Evolutionary conservation across 2,113 vertebrate genomes (phyloP), one percentile per base, ranked within the genome.

Genomic region (Psittacus erithacus): DNA sequence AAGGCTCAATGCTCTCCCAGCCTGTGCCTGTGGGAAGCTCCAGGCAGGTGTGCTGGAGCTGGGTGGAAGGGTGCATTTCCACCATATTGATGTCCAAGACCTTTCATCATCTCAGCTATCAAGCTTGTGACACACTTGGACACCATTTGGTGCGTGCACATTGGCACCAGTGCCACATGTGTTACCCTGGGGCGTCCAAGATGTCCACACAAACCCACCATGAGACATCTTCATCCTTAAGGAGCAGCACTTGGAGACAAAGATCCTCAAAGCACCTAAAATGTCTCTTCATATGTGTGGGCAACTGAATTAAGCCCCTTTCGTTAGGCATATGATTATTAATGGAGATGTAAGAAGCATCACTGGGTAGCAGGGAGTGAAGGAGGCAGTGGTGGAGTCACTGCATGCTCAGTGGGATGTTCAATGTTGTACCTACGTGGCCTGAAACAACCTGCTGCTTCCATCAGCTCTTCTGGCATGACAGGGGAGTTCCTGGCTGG

Each of bases 401-500:
- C 70, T 6, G 13, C 35, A 16, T 7, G 6, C 18, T 27, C 4
- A 0, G 0, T 15, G 47, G 9, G 67, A 76, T 57, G 22, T 94
- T 81, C 55, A 18, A 0, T 25, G 14, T 20, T 6, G 2, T 9
- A 46, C 11, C 50, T 29, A 15, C 62, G 6, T 0, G 1, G 53
- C 17, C 6, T 0, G 0, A 44, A n/a, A 62, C 35, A 65, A 11
- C 1, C 41, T 44, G 46, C 41, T 49, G 47, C 53, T n/a, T 35
- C 20, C 41, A n/a, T 17, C 38, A 83, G 78, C 78, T 76, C 41
- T 62, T 22, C 46, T 83, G 89, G 29, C 1, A 1, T 7, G 9
- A 17, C 0, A 10, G 29, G 33, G 41, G 22, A 57, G 27, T 2
- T 52, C 41, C 27, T 38, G 47, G 38, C 23, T 53, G 74, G 29